Base-by-base conservation (phyloP, 1,140 invertebrate genomes). In the Achatina immaculata region DNA sequence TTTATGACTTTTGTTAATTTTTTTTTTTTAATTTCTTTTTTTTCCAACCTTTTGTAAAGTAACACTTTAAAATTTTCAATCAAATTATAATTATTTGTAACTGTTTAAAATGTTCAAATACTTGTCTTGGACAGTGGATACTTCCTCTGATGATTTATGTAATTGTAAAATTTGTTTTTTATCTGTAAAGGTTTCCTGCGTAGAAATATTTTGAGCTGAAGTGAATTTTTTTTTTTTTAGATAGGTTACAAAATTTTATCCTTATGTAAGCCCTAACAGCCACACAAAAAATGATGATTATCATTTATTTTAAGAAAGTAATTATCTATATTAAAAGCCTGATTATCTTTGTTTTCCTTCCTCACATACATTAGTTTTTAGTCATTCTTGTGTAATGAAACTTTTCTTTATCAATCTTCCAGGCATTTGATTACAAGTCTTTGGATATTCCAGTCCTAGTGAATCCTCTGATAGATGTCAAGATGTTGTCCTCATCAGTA, bases 401-500 rank as follows among this genome's bases (percentile, higher is more conserved):
- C n/a, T n/a, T n/a, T n/a, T n/a, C n/a, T n/a, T n/a, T n/a, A n/a
- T n/a, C 62, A 36, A 28, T 43, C n/a, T 68, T 69, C 21, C 42
- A 78, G 76, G 43, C 42, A 21, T 68, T 68, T 68, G 42, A 68
- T 42, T 43, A 24, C 0, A 28, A 28, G 7, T 43, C n/a, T 43
- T 43, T 78, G 58, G 76, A 78, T 34, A 43, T 65, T 36, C 42
- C 76, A 66, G 36, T 66, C 4, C 28, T 78, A 19, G 24, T 21
- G 24, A 42, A 36, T 45, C 62, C 76, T 0, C 40, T 78, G 24
- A 16, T 78, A 4, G 43, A 78, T 68, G 42, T 66, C 19, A 4
- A 68, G 38, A 78, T 68, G 76, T 6, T 68, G 19, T 36, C 76
- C 1, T 14, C 34, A n/a, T 4, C 45, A 4, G 28, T 68, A 31